Evolutionary conservation across 92 coral and sea anemone genomes (phyloP).

Genomic region (Plumapathes pennacea): DNA sequence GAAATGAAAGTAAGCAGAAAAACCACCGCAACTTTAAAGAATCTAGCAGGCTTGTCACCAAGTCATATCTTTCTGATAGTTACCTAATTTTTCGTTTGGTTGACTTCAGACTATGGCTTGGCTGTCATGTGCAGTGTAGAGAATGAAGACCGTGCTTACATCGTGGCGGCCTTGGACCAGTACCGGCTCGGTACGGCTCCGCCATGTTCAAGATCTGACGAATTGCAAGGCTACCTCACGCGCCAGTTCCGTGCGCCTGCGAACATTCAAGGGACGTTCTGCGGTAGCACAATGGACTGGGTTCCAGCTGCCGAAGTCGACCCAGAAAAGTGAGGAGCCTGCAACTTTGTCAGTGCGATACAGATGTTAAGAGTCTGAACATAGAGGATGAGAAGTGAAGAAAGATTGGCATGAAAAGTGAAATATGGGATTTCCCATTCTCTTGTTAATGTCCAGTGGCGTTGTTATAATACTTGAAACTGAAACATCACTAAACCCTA

Average conservation of each 20-base stretch:
- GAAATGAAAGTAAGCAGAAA: conserved; percentile 51
- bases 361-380: not conserved
- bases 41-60: not conserved
- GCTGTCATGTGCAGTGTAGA: conserved; percentile 76
- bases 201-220: conserved; percentile 44
- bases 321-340: conserved; percentile 30
- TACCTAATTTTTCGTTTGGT: no score
- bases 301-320: conserved; percentile 63
- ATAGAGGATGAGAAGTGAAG: not conserved
- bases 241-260: conserved; percentile 29
- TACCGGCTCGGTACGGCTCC: conserved; percentile 61
- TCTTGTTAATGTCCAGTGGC: no score
- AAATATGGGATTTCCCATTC: no score
- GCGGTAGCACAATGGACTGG: conserved; percentile 52
- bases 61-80: no score
- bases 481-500: no score
- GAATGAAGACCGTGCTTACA: conserved; percentile 75
- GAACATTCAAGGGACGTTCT: conserved; percentile 36
- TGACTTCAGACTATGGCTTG: conserved; percentile 61
- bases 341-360: not conserved
- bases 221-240: conserved; percentile 37
- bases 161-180: conserved; percentile 78
- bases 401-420: no score
- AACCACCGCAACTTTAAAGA: not conserved
- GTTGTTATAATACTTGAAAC: no score